These are phyloP conservation scores for Malacosoma neustria DNA, from an alignment of 2,888 invertebrate genomes.

Conservation along the genomic window DNA sequence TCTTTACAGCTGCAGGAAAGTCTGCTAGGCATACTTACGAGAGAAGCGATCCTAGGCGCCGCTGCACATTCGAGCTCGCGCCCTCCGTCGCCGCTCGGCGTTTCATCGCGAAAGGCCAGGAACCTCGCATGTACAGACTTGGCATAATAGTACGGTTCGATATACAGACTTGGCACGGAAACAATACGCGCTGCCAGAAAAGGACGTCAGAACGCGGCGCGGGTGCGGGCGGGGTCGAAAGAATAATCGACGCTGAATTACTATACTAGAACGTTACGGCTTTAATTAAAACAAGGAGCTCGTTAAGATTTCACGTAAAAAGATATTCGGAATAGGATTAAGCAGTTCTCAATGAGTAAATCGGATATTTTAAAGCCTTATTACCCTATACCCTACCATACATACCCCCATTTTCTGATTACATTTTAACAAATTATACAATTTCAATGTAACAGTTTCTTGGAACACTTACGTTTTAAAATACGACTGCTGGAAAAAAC, in stretches of 20 bases:
- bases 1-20: background rate
- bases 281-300: conserved; percentile 43
- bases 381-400: too few relatives aligned
- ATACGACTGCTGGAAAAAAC: background rate
- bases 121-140: conserved; percentile 38
- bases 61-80: background rate
- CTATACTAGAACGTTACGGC: conserved; percentile 38
- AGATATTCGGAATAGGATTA: conserved; percentile 18
- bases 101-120: conserved; percentile 19
- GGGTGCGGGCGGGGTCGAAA: conserved; percentile 43
- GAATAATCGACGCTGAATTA: conserved; percentile 40
- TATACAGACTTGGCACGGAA: conserved; percentile 57
- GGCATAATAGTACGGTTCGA: conserved; percentile 49
- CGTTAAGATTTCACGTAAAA: conserved; percentile 24
- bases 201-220: conserved; percentile 39
- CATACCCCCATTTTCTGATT: too few relatives aligned
- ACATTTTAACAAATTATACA: too few relatives aligned
- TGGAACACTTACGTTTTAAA: background rate
- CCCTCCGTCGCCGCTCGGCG: background rate
- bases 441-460: background rate
- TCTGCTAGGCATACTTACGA: too few relatives aligned
- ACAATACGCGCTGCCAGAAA: conserved; percentile 60
- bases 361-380: conserved; percentile 4
- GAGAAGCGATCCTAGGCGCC: too few relatives aligned
- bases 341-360: background rate